phyloP scores from a whole-genome alignment of 1,140 invertebrate genomes.

The Danaus plexippus region DNA sequence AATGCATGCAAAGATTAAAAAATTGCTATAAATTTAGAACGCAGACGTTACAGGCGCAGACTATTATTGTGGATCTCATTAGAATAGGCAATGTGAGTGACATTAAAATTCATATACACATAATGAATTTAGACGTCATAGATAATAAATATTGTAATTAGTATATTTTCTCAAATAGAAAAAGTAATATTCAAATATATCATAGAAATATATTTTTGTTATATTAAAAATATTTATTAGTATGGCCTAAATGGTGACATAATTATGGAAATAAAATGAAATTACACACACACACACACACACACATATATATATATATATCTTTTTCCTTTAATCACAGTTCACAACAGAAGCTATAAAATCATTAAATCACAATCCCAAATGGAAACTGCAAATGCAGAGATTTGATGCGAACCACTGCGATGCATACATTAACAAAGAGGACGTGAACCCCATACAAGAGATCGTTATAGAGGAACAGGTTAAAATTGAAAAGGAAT shows the following conservation, averaged over 20 bases:
- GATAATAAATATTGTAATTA: constrained; percentile 1
- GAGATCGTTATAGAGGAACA: constrained; percentile 18
- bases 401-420: constrained; percentile 27
- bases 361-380: constrained; percentile 33
- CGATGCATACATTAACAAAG: constrained; percentile 22
- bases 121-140: not conserved
- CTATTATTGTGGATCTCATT: constrained; percentile 31
- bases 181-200: too few relatives aligned
- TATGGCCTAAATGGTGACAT: too few relatives aligned
- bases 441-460: constrained; percentile 5
- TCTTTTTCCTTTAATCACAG: constrained; percentile 30
- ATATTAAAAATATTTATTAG: too few relatives aligned
- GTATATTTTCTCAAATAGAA: too few relatives aligned
- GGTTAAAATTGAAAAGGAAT: constrained; percentile 22
- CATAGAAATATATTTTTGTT: too few relatives aligned
- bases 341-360: constrained; percentile 36
- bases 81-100: constrained; percentile 35
- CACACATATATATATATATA: too few relatives aligned
- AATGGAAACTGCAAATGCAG: constrained; percentile 25
- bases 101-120: not conserved
- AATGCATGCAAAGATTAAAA: constrained; percentile 34
- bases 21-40: constrained; percentile 30
- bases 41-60: constrained; percentile 31
- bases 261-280: too few relatives aligned
- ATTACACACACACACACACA: too few relatives aligned